Evolutionary conservation across 2,113 vertebrate species (phyloP).

Genomic region (Brachionichthys hirsutus): DNA sequence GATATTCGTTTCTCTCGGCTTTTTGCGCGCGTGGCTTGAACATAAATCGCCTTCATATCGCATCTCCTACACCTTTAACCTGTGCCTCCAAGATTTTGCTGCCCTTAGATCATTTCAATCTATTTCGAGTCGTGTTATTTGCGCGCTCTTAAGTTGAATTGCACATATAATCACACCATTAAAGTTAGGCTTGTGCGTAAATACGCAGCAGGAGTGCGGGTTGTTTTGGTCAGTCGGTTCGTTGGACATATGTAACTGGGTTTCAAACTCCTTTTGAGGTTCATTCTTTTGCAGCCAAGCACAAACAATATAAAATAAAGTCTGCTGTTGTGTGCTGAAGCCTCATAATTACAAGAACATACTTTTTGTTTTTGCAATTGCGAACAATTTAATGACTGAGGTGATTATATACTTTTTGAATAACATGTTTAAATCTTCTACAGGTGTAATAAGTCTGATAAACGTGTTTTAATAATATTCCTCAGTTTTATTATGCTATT

Average conservation of each 20-base stretch:
- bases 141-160: not conserved
- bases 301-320: too few species aligned
- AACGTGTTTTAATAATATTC: too few species aligned
- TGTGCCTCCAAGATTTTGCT: not conserved
- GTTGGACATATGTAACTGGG: too few species aligned
- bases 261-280: too few species aligned
- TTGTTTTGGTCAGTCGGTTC: not conserved
- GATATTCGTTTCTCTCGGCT: not conserved
- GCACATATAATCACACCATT: not conserved
- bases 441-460: not conserved
- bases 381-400: too few species aligned
- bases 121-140: not conserved
- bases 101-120: not conserved
- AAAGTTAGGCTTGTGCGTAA: constrained; percentile 22
- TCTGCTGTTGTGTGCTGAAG: too few species aligned
- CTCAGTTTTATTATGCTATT: not conserved
- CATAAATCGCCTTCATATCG: not conserved
- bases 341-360: too few species aligned
- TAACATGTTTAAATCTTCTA: not conserved
- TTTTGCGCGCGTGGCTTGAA: not conserved
- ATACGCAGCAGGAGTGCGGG: constrained; percentile 21
- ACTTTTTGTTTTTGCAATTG: too few species aligned
- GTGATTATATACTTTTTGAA: too few species aligned
- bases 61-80: not conserved
- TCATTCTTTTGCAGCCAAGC: too few species aligned